Evolutionary conservation across 2,888 invertebrate genomes (phyloP), one percentile per base, ranked within the genome.

Genomic region (Hymenopus coronatus): DNA sequence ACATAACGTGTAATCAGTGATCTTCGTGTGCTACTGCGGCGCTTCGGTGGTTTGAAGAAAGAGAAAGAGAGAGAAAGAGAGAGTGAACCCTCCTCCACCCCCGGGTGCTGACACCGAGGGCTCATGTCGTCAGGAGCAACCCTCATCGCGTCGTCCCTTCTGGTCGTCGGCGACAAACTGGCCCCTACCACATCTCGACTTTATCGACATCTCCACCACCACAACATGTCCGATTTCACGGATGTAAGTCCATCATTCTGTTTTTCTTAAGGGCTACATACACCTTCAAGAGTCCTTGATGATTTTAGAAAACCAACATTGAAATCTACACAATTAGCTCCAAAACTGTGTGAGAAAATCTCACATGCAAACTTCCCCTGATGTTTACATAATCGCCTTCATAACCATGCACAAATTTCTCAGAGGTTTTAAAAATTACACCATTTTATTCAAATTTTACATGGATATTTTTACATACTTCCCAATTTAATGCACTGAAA

Each of bases 161-260:
- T 87, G 87, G 86, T 86, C 81, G 70, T 86, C 86, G 86, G 70
- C 20, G 86, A 86, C 28, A 86, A 81, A 70, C 87, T 87, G 82
- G 87, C 81, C 30, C 86, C n/a, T 70, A 82, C 28, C 25, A 28
- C 28, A 84, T 33, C 84, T 20, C 88, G 54, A 25, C 54, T 28
- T 27, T 70, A 81, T 27, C 84, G 88, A 28, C 87, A 46, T 30
- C 89, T 84, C 12, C 83, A 87, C 87, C 89, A 87, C 12, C 83
- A 87, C 87, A 83, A 14, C 88, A 89, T 89, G 89, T 89, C 89
- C 88, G 89, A 89, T 81, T 88, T 89, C 82, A 89, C 89, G 87
- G 90, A 90, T 88, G 90, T 90, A 90, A 89, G 89, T 89, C 25
- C 54, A 70, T 9, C 40, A 40, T 40, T 40, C 9, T 40, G 40